A percentile compares a stretch with the other conserved stretches of the same genome.
These are phyloP conservation scores for Tortricodes alternella DNA, from an alignment of 2,888 invertebrate species.

Conservation along the genomic window DNA sequence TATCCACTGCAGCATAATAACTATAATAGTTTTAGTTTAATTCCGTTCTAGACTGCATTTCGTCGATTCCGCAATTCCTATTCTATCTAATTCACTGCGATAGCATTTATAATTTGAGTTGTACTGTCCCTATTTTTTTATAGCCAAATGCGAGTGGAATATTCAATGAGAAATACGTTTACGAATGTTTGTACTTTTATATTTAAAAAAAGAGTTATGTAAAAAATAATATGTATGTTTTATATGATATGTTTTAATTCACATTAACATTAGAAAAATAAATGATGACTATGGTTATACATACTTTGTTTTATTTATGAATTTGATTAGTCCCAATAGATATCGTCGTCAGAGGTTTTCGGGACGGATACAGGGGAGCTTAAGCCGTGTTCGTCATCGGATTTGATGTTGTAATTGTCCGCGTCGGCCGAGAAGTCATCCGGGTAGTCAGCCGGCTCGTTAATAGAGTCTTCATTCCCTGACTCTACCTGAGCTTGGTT, in stretches of 20 bases:
- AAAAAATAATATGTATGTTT: slow-evolving; percentile 58
- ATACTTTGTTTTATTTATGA: slow-evolving; percentile 30
- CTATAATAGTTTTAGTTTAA: not conserved
- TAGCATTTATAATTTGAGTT: slow-evolving; percentile 62
- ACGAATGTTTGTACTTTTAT: slow-evolving; percentile 79
- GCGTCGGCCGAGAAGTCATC: slow-evolving; percentile 65
- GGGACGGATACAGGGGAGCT: slow-evolving; percentile 57
- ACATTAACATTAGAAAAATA: slow-evolving; percentile 62
- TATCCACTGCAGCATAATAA: slow-evolving; percentile 12
- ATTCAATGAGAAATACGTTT: slow-evolving; percentile 48
- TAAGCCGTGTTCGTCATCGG: slow-evolving; percentile 42
- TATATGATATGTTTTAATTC: slow-evolving; percentile 64
- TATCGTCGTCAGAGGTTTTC: slow-evolving; percentile 61
- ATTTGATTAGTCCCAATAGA: slow-evolving; percentile 64
- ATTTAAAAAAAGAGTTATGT: slow-evolving; percentile 55
- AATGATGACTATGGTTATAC: slow-evolving; percentile 63
- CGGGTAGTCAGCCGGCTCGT: slow-evolving; percentile 42
- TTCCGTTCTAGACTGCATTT: slow-evolving; percentile 33
- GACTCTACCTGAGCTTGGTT: no score
- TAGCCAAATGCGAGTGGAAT: slow-evolving; percentile 40
- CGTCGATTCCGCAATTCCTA: slow-evolving; percentile 27
- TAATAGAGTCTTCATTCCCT: slow-evolving; percentile 38
- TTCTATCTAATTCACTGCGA: slow-evolving; percentile 53
- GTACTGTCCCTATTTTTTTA: slow-evolving; percentile 29
- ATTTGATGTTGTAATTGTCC: slow-evolving; percentile 58